Percentiles rank a stretch among this genome's conserved stretches.
Conservation (phyloP, 1,140 invertebrate genomes). For the Dryas iulia region DNA sequence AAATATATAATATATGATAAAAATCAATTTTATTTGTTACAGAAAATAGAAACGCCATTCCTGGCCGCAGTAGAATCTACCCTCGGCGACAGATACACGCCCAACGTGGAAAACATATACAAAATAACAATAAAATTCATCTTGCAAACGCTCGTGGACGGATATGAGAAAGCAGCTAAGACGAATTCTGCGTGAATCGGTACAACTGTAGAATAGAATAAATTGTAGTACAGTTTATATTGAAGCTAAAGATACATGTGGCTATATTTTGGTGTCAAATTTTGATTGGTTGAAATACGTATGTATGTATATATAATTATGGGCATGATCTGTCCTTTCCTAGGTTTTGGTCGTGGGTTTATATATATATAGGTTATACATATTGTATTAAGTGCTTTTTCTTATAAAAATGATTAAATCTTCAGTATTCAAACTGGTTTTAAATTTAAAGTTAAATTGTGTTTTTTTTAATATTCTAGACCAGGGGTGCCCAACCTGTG, state of each 20-base stretch:
- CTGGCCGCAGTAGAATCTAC: constrained; percentile 91
- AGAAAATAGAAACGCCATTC: constrained; percentile 95
- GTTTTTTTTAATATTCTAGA: no score
- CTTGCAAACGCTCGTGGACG: constrained; percentile 90
- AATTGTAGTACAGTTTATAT: neutral
- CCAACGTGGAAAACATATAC: constrained; percentile 95
- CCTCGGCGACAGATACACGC: constrained; percentile 92
- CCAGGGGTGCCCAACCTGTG: no score
- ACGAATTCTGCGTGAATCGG: constrained; percentile 58
- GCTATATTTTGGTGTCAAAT: neutral
- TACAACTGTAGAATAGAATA: neutral
- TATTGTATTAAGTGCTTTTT: no score
- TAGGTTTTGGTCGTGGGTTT: neutral
- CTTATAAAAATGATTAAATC: no score
- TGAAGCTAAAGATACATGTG: no score
- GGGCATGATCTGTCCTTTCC: neutral
- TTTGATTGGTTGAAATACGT: no score
- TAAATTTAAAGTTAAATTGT: no score
- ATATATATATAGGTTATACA: no score
- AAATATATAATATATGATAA: no score
- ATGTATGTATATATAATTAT: neutral
- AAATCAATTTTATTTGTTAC: constrained; percentile 55
- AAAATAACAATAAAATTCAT: constrained; percentile 95
- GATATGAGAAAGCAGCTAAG: constrained; percentile 84
- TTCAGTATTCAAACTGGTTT: no score